Percentiles rank a stretch among this genome's conserved stretches.
Evolutionary conservation across 2,797 vertebrate genomes (phyloP).

Genomic region (Dromococcyx pavoninus): DNA sequence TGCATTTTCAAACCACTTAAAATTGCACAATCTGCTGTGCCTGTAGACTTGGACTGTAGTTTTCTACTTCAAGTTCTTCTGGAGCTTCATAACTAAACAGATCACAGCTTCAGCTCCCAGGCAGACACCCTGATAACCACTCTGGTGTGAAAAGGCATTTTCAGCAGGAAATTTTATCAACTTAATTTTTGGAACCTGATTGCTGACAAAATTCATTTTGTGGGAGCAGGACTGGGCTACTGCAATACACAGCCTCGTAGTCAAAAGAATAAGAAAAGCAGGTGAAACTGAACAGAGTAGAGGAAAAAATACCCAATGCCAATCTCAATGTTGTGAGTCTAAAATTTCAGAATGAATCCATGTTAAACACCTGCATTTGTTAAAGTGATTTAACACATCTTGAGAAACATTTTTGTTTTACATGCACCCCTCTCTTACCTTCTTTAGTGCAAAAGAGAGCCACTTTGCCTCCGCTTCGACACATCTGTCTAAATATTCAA

Average conservation of each 20-base stretch:
- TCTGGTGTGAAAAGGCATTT: background rate
- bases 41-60: background rate
- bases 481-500: slow-evolving; percentile 79
- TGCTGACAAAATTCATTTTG: background rate
- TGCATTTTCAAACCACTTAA: slow-evolving; percentile 16
- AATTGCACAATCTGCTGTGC: background rate
- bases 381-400: background rate
- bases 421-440: slow-evolving; percentile 76
- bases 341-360: background rate
- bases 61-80: background rate
- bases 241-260: background rate
- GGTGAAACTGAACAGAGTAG: background rate
- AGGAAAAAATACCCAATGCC: background rate
- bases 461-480: slow-evolving; percentile 85
- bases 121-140: background rate
- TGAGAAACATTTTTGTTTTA: background rate
- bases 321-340: background rate
- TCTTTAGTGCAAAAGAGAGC: slow-evolving; percentile 85
- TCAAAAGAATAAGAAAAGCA: background rate
- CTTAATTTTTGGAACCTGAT: background rate
- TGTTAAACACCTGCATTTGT: background rate
- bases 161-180: background rate
- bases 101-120: background rate
- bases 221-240: background rate
- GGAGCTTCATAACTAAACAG: background rate